These are phyloP conservation scores for Drosophila neoperkinsi DNA, from an alignment of 2,888 invertebrate species.

Conservation along the genomic window DNA sequence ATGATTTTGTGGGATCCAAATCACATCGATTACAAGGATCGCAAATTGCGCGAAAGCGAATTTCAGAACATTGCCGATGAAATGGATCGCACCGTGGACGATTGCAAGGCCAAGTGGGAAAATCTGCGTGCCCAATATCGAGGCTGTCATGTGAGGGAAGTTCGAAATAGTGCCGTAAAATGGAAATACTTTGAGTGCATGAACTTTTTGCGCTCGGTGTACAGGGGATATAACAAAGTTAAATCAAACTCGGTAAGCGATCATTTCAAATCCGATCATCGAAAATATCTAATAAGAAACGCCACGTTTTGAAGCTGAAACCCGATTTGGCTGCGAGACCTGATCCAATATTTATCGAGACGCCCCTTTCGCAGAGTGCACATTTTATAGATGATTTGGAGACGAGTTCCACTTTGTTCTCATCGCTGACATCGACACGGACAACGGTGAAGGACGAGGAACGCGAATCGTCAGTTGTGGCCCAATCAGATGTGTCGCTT, in stretches of 20 bases:
- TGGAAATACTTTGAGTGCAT: conserved; percentile 46
- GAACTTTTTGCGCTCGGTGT: conserved; percentile 27
- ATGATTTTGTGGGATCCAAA: conserved; percentile 31
- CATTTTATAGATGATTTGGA: conserved; percentile 28
- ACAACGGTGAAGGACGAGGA: conserved; percentile 11
- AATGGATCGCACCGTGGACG: conserved; percentile 19
- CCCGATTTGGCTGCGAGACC: background rate
- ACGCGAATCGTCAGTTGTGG: background rate
- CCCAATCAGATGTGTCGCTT: background rate
- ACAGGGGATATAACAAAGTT: conserved; percentile 24
- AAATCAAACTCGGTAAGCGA: conserved; percentile 19
- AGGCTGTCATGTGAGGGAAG: conserved; percentile 32
- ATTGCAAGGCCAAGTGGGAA: conserved; percentile 51
- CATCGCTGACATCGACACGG: background rate
- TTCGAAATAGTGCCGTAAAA: conserved; percentile 25
- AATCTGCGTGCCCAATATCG: conserved; percentile 47
- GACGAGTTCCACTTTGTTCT: conserved; percentile 26
- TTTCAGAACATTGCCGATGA: conserved; percentile 29
- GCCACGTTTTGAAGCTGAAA: background rate
- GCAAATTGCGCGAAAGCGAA: conserved; percentile 31
- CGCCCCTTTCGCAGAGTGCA: background rate
- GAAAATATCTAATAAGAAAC: background rate
- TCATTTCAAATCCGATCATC: background rate
- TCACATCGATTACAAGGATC: conserved; percentile 25
- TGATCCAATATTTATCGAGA: conserved; percentile 11